A percentile compares a stretch with the other conserved stretches of the same genome.
phyloP scores from a whole-genome alignment of 2,113 vertebrate genomes.

The Prochilodus magdalenae region DNA sequence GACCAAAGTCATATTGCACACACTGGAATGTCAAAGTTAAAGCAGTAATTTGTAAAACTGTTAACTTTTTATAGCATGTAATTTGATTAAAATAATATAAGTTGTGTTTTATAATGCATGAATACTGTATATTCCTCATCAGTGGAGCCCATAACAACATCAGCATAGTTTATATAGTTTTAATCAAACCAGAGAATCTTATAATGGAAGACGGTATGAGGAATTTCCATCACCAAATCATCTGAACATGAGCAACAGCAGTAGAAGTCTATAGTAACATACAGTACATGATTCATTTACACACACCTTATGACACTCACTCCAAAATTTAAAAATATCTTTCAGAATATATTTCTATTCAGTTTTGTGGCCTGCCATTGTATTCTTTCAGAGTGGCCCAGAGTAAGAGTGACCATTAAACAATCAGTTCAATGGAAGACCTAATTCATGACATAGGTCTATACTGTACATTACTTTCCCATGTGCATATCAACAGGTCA shows the following conservation, averaged over 20 bases:
- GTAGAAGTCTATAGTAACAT: constrained; percentile 35
- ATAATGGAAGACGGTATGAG: constrained; percentile 72
- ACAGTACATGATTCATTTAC: constrained; percentile 39
- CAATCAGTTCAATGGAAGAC: neutral
- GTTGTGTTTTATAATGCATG: too few relatives aligned
- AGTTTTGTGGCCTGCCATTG: constrained; percentile 12
- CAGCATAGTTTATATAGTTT: constrained; percentile 25
- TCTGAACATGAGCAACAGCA: constrained; percentile 54
- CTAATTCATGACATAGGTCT: constrained; percentile 16
- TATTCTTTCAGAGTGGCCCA: constrained; percentile 22
- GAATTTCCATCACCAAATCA: constrained; percentile 60
- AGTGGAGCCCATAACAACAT: neutral
- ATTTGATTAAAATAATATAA: too few relatives aligned
- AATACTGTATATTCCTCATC: neutral
- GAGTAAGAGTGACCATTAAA: constrained; percentile 2
- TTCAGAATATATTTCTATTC: constrained; percentile 9
- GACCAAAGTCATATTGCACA: neutral
- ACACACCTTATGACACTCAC: constrained; percentile 12
- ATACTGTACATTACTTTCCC: constrained; percentile 30
- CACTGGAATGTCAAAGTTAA: neutral
- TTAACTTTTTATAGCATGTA: too few relatives aligned
- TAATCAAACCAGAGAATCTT: constrained; percentile 44
- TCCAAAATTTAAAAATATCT: constrained; percentile 34
- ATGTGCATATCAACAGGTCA: constrained; percentile 62
- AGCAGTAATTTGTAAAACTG: neutral